Evolutionary conservation across 2,113 vertebrate species (phyloP).

Genomic region (Xiphorhynchus elegans): DNA sequence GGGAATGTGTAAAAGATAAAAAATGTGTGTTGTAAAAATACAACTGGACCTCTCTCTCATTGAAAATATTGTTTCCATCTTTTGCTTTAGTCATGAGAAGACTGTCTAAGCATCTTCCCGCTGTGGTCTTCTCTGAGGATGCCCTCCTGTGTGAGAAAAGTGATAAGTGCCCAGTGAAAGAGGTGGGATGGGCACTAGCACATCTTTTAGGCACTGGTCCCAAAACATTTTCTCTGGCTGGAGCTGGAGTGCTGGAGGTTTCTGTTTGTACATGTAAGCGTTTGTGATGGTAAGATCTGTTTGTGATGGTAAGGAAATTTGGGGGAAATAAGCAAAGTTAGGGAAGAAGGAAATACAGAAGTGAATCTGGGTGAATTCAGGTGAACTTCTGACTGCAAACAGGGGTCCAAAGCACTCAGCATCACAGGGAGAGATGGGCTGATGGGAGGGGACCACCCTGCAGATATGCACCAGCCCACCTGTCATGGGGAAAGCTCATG

Average conservation of each 20-base stretch:
- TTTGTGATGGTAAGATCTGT: too few relatives aligned
- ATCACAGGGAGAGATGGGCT: not conserved
- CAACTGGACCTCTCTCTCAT: not conserved
- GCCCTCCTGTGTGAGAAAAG: not conserved
- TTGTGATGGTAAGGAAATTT: not conserved
- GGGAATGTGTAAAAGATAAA: not conserved
- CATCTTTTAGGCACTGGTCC: not conserved
- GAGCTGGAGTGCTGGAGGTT: not conserved
- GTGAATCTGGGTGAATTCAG: not conserved
- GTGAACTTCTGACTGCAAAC: not conserved
- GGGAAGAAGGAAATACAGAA: not conserved
- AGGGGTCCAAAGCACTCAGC: not conserved
- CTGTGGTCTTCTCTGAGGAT: not conserved
- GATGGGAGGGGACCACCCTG: not conserved
- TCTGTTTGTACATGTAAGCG: not conserved
- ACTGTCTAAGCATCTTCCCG: not conserved
- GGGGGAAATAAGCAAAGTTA: not conserved
- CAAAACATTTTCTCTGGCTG: rapidly evolving
- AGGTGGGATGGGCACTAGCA: not conserved
- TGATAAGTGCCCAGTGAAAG: not conserved
- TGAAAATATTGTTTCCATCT: not conserved
- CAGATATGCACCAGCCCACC: not conserved
- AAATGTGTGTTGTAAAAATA: not conserved
- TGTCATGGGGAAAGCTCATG: not conserved
- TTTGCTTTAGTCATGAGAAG: not conserved